Evolutionary conservation across 2,888 invertebrate species (phyloP), one percentile per base, ranked within the genome.

Genomic region (Adelognathus sp.): DNA sequence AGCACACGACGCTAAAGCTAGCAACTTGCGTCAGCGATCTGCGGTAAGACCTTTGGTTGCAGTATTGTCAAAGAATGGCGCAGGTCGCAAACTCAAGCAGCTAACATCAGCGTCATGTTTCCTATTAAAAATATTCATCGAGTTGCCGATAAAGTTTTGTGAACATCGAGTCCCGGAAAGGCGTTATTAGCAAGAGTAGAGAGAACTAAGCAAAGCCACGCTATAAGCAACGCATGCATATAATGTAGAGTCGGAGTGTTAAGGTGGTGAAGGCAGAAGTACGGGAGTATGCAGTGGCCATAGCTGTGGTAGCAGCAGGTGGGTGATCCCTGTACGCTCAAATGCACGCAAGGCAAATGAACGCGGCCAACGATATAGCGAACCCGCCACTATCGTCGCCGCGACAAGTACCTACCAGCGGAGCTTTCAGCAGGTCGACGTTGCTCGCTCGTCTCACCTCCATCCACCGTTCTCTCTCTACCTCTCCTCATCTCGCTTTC

Each of bases 111-210:
- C n/a, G n/a, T 31, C 31, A 31, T 7, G 4, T 52, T 27, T 58
- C 56, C 78, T 78, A 72, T 76, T 75, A 72, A 81, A 78, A 75
- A 75, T 75, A 78, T 81, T 81, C 75, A 81, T 75, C 78, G 61
- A 50, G 54, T 58, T 54, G 63, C 66, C 72, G 63, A 78, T 81
- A 75, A 81, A 75, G 75, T 81, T 81, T 78, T 69, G 70, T 58
- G 64, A 78, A 70, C 63, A 78, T 72, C 64, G 31, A 50, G 44
- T 52, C 60, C 24, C 60, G 29, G n/a, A 54, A 27, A n/a, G 31
- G 11, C 50, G 36, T 50, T 21, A 7, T 11, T 50, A 50, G 21
- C 24, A 24, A 50, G 50, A 50, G 50, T 50, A 21, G 24, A 21
- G 50, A 36, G 21, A 11, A 9, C 50, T 18, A 3, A 14, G 24